Conservation (phyloP, 1,140 invertebrate species). For the Aphaenogaster ashmeadi region DNA sequence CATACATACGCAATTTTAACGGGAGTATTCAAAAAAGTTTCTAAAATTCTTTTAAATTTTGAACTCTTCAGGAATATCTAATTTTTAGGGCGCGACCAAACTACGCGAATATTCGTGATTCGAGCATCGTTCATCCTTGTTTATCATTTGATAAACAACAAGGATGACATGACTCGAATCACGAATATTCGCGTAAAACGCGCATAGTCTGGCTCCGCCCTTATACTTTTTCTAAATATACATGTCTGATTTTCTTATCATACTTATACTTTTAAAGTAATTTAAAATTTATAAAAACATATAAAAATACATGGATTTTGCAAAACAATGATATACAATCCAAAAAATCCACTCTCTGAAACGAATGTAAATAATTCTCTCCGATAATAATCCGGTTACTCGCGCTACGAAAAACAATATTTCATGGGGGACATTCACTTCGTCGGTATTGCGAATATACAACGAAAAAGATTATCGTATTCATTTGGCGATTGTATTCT, state of each 20-base stretch:
- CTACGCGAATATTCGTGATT: no score
- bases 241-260: neutral
- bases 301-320: neutral
- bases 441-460: neutral
- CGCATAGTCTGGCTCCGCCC: no score
- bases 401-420: constrained; percentile 23
- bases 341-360: constrained; percentile 31
- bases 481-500: constrained; percentile 2
- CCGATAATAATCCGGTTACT: constrained; percentile 41
- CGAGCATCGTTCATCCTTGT: no score
- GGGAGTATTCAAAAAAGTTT: constrained; percentile 8
- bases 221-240: neutral
- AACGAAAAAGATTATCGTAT: constrained; percentile 3
- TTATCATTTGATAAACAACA: no score
- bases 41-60: neutral
- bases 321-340: neutral
- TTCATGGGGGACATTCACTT: neutral
- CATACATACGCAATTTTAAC: neutral
- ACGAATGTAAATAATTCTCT: constrained; percentile 45
- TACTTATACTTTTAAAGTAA: neutral
- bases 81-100: neutral
- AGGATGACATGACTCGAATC: no score
- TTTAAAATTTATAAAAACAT: neutral
- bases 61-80: neutral
- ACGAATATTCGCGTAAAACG: no score